These are phyloP conservation scores for Illadopsis cleaveri DNA, from an alignment of 2,113 vertebrate genomes.

Conservation along the genomic window DNA sequence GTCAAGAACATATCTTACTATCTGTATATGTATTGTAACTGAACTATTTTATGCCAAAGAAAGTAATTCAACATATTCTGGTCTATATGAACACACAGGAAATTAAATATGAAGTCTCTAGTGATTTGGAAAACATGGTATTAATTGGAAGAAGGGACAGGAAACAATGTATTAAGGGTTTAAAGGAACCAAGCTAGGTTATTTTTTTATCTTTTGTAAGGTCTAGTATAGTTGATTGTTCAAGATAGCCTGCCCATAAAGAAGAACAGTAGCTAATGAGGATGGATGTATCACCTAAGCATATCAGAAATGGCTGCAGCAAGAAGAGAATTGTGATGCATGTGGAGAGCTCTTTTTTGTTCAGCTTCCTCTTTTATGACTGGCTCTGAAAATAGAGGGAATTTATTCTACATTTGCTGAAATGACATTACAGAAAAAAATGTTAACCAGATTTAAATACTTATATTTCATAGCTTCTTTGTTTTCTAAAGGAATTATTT, in stretches of 20 bases:
- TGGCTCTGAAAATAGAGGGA: slow-evolving; percentile 20
- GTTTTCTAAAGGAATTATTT: slow-evolving; percentile 52
- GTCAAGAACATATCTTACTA: not conserved
- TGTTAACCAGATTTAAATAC: slow-evolving; percentile 10
- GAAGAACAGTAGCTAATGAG: slow-evolving; percentile 68
- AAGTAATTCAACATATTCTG: not conserved
- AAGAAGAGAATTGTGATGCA: slow-evolving; percentile 65
- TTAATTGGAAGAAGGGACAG: slow-evolving; percentile 4
- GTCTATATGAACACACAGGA: not conserved
- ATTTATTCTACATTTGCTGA: slow-evolving; percentile 26
- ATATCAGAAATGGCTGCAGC: slow-evolving; percentile 42
- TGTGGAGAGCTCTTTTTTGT: slow-evolving; percentile 37
- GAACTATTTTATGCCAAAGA: not conserved
- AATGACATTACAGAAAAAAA: slow-evolving; percentile 43
- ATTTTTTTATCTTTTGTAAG: slow-evolving; percentile 56
- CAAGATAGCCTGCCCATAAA: slow-evolving; percentile 56
- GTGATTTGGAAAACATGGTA: not conserved
- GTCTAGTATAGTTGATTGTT: not conserved
- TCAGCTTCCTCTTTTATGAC: not conserved
- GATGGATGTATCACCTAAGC: slow-evolving; percentile 72
- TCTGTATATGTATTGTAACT: not conserved
- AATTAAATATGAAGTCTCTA: slow-evolving; percentile 31
- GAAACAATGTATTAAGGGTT: not conserved
- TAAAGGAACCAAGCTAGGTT: not conserved
- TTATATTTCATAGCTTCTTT: not conserved